A percentile compares a stretch with the other conserved stretches of the same genome.
Conservation (phyloP, 2,888 invertebrate species). For the Crocallis elinguaria region DNA sequence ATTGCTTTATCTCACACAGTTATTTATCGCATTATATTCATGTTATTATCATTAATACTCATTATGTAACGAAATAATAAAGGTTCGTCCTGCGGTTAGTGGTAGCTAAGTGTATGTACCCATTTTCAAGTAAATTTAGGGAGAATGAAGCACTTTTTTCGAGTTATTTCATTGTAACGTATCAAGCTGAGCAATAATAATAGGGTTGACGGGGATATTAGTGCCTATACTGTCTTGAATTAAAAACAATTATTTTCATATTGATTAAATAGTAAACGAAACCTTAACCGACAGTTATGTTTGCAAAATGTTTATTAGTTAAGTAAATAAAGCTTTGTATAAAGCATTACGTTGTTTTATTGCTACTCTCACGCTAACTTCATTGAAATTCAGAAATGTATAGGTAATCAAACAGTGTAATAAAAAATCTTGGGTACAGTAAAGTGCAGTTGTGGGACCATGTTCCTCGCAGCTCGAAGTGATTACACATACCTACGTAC, state of each 20-base stretch:
- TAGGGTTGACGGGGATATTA: not conserved
- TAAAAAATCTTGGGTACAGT: no score
- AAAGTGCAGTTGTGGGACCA: no score
- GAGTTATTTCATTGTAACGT: not conserved
- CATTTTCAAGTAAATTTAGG: not conserved
- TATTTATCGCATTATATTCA: not conserved
- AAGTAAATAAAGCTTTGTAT: conserved; percentile 54
- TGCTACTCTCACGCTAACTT: not conserved
- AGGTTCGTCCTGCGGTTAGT: not conserved
- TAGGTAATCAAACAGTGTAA: no score
- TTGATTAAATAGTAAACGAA: conserved; percentile 14
- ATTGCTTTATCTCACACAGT: not conserved
- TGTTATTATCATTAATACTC: conserved; percentile 8
- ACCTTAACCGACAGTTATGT: conserved; percentile 40
- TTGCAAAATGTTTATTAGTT: conserved; percentile 51
- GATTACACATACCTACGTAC: no score
- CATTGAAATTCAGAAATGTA: no score
- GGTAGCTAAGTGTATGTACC: not conserved
- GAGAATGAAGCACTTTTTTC: not conserved
- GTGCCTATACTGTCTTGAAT: not conserved
- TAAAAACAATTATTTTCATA: conserved; percentile 1
- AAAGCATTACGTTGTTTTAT: conserved; percentile 1
- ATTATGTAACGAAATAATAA: not conserved
- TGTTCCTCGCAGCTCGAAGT: no score
- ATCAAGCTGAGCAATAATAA: conserved; percentile 14